A percentile compares a stretch with the other conserved stretches of the same genome.
Conservation (phyloP, 1,140 invertebrate genomes). For the Sitophilus oryzae region DNA sequence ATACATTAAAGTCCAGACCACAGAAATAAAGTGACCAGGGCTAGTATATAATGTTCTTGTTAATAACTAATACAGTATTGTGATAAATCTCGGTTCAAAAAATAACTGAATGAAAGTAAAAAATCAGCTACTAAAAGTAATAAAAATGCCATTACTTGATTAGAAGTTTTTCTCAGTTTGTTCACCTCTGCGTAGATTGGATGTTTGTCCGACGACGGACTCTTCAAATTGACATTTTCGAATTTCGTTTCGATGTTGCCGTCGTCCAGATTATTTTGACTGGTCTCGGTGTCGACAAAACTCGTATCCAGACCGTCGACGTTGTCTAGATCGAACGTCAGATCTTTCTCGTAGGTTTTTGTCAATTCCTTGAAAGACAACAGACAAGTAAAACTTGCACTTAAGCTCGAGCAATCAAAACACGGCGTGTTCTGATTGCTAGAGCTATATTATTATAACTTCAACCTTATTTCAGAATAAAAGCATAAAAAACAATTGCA, state of each 20-base stretch:
- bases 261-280: conserved; percentile 33
- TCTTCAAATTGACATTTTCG: conserved; percentile 34
- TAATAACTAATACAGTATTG: too few species aligned
- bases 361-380: conserved; percentile 25
- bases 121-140: not conserved
- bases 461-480: too few species aligned
- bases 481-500: too few species aligned
- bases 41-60: too few species aligned
- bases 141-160: conserved; percentile 11
- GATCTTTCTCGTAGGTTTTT: conserved; percentile 31
- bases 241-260: conserved; percentile 25
- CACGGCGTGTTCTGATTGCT: too few species aligned
- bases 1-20: too few species aligned
- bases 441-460: too few species aligned
- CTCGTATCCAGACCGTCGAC: conserved; percentile 33
- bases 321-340: conserved; percentile 29
- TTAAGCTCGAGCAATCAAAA: too few species aligned
- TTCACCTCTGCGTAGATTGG: conserved; percentile 41
- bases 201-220: conserved; percentile 32
- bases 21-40: too few species aligned
- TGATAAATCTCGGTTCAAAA: too few species aligned
- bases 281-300: conserved; percentile 36
- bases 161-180: conserved; percentile 26
- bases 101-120: not conserved
- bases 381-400: not conserved